phyloP scores from a whole-genome alignment of 1,140 invertebrate genomes.

The Drosophila bocqueti region DNA sequence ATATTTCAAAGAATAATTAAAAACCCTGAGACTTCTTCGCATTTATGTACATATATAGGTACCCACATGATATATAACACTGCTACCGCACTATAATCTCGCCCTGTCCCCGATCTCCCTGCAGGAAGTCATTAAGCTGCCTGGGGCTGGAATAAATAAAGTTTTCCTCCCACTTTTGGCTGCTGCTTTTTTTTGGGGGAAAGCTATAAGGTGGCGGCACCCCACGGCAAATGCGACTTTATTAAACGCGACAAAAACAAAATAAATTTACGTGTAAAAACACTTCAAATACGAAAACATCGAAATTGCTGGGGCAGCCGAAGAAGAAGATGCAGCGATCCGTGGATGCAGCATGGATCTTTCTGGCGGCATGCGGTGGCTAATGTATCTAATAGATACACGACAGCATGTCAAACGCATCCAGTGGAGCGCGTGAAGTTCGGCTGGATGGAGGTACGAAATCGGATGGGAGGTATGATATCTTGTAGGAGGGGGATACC shows the following conservation, averaged over 20 bases:
- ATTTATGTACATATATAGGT: neutral
- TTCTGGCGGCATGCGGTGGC: constrained; percentile 57
- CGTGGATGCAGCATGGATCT: constrained; percentile 26
- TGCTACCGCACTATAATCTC: constrained; percentile 42
- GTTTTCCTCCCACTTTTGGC: constrained; percentile 44
- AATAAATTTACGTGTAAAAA: constrained; percentile 73
- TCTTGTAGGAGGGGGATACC: neutral
- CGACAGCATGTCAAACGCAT: constrained; percentile 71
- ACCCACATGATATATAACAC: constrained; percentile 23
- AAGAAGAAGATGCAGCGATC: constrained; percentile 42
- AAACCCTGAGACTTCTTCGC: neutral
- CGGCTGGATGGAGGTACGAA: constrained; percentile 8
- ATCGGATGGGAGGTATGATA: constrained; percentile 18
- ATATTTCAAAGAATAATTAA: constrained; percentile 8
- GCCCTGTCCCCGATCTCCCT: constrained; percentile 25
- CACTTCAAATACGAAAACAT: constrained; percentile 59
- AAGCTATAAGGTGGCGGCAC: constrained; percentile 59
- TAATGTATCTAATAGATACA: constrained; percentile 84
- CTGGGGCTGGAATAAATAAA: constrained; percentile 70
- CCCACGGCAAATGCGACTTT: constrained; percentile 54
- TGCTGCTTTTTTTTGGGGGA: neutral
- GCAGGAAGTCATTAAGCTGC: constrained; percentile 82
- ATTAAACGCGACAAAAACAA: constrained; percentile 76
- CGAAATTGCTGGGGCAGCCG: constrained; percentile 52
- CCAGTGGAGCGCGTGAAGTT: constrained; percentile 51